These are phyloP conservation scores for Novumbra hubbsi DNA, from an alignment of 2,797 vertebrate genomes.

Conservation along the genomic window DNA sequence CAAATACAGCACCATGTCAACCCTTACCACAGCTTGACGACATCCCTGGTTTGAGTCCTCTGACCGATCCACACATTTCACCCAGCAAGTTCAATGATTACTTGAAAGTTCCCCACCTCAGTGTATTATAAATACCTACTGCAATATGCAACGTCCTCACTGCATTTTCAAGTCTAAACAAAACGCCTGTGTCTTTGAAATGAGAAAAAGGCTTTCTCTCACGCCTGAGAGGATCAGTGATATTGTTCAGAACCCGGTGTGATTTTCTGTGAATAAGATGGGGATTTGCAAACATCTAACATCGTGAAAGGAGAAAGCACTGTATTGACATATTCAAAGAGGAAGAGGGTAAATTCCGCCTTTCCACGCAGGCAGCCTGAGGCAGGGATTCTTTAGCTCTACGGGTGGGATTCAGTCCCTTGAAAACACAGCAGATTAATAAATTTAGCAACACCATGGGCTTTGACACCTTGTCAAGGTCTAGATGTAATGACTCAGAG, in stretches of 20 bases:
- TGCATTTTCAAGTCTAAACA: constrained; percentile 6
- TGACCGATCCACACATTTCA: not conserved
- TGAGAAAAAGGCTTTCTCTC: constrained; percentile 24
- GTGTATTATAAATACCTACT: not conserved
- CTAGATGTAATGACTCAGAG: constrained; percentile 31
- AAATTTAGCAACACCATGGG: constrained; percentile 51
- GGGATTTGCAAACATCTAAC: constrained; percentile 25
- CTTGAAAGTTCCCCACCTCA: not conserved
- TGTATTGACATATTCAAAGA: constrained; percentile 34
- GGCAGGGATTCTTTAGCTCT: constrained; percentile 11
- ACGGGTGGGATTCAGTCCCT: constrained; percentile 25
- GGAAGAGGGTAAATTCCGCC: constrained; percentile 31
- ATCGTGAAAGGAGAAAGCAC: constrained; percentile 43
- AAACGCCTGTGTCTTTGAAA: constrained; percentile 11
- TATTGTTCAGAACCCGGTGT: constrained; percentile 30
- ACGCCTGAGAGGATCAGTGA: constrained; percentile 32
- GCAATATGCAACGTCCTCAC: not conserved
- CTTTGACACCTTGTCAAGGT: constrained; percentile 58
- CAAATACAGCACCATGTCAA: not conserved
- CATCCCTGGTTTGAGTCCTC: not conserved
- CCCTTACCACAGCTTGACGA: not conserved
- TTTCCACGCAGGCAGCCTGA: constrained; percentile 25
- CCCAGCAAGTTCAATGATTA: not conserved
- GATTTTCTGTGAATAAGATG: constrained; percentile 32
- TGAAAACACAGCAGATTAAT: constrained; percentile 39